phyloP scores from a whole-genome alignment of 1,140 invertebrate species.

The Metopolophium dirhodum region DNA sequence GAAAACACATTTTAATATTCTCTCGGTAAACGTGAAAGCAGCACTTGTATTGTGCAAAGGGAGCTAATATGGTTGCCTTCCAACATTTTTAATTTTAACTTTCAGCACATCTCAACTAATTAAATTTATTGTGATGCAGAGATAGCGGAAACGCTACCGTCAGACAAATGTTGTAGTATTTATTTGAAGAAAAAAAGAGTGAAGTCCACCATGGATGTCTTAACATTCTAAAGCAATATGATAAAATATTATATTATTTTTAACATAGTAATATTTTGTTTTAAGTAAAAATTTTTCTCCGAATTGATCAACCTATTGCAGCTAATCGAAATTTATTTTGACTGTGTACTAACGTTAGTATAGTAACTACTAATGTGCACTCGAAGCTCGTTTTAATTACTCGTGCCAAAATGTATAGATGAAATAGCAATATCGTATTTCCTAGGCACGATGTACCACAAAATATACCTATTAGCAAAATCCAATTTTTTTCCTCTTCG shows the following conservation, averaged over 20 bases:
- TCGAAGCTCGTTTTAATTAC: background rate
- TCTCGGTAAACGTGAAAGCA: background rate
- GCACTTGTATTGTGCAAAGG: background rate
- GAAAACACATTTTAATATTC: background rate
- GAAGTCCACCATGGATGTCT: too few species aligned
- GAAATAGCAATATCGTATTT: background rate
- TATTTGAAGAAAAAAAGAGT: too few species aligned
- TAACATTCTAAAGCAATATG: too few species aligned
- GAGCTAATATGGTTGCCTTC: background rate
- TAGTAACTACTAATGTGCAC: too few species aligned
- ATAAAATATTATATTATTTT: too few species aligned
- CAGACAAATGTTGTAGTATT: background rate
- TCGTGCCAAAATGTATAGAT: background rate
- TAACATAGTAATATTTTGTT: too few species aligned
- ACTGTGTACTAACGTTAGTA: background rate
- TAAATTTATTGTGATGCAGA: background rate
- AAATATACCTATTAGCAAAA: background rate
- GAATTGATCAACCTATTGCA: background rate
- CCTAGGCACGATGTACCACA: accelerated
- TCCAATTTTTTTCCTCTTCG: background rate
- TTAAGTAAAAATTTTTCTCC: background rate
- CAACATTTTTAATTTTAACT: background rate
- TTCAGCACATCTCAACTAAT: background rate
- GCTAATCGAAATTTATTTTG: background rate
- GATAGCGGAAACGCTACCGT: background rate